These are phyloP conservation scores for Heliconius sara DNA, from an alignment of 2,888 invertebrate genomes.

Conservation along the genomic window DNA sequence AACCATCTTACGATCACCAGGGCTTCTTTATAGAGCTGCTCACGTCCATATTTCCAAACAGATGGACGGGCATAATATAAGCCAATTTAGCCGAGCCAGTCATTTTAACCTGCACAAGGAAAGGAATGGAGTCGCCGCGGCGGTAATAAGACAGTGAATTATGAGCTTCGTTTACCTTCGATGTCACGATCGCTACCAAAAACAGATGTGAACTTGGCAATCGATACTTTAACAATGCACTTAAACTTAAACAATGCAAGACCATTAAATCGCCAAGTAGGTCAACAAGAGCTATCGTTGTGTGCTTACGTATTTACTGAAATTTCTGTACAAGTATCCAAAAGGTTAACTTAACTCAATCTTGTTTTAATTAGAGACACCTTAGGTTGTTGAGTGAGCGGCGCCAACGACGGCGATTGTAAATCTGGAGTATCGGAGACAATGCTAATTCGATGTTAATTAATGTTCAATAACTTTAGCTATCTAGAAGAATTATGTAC, in stretches of 20 bases:
- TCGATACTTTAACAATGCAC: conserved; percentile 49
- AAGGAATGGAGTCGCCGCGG: conserved; percentile 51
- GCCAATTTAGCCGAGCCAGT: conserved; percentile 66
- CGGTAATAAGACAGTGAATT: conserved; percentile 53
- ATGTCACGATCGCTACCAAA: conserved; percentile 60
- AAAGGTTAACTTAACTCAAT: conserved; percentile 24
- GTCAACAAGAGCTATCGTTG: conserved; percentile 22
- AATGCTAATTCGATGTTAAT: conserved; percentile 25
- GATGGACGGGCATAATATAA: conserved; percentile 68
- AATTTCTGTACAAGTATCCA: background rate
- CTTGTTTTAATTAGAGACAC: conserved; percentile 7
- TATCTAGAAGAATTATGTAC: background rate
- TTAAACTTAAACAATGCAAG: conserved; percentile 36
- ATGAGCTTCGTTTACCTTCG: conserved; percentile 62
- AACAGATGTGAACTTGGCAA: conserved; percentile 57
- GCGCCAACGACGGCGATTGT: background rate
- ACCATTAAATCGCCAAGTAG: conserved; percentile 46
- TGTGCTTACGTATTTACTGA: conserved; percentile 1
- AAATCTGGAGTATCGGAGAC: conserved; percentile 10
- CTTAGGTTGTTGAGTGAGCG: background rate
- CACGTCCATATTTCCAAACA: conserved; percentile 64
- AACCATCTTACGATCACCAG: conserved; percentile 65
- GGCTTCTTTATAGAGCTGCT: conserved; percentile 73
- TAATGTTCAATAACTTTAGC: conserved; percentile 1
- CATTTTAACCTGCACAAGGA: conserved; percentile 56